Evolutionary conservation across 2,113 vertebrate genomes (phyloP).

Genomic region (Hymenochirus boettgeri): DNA sequence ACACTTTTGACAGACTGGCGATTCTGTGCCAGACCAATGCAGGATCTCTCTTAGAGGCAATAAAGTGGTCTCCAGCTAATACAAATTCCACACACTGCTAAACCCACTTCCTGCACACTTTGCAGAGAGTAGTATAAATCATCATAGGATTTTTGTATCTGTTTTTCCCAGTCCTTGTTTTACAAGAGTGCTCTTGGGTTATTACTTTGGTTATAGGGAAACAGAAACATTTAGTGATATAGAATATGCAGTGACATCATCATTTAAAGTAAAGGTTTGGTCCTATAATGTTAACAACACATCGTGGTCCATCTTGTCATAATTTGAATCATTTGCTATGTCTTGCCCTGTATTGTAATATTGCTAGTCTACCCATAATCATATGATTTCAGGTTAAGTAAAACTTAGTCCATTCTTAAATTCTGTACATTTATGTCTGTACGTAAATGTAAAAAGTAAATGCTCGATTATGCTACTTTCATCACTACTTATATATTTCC

Average conservation of each 20-base stretch:
- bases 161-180: conserved; percentile 31
- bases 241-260: conserved; percentile 26
- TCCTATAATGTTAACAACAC: no score
- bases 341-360: no score
- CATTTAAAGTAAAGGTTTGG: conserved; percentile 1
- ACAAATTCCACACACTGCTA: conserved; percentile 1
- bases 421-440: no score
- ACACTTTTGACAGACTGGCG: not conserved
- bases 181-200: conserved; percentile 37
- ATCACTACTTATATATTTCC: no score
- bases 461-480: conserved; percentile 28
- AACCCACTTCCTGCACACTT: not conserved
- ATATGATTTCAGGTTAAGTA: no score
- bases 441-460: no score
- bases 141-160: conserved; percentile 25
- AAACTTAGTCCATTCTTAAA: no score
- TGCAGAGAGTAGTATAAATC: conserved; percentile 19
- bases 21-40: not conserved
- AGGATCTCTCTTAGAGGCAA: not conserved
- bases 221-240: conserved; percentile 28
- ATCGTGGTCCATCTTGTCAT: no score
- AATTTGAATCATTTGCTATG: no score
- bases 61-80: conserved; percentile 26
- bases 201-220: conserved; percentile 36
- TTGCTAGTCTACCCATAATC: no score